phyloP scores from a whole-genome alignment of 2,113 vertebrate genomes.

The Petaurus breviceps region DNA sequence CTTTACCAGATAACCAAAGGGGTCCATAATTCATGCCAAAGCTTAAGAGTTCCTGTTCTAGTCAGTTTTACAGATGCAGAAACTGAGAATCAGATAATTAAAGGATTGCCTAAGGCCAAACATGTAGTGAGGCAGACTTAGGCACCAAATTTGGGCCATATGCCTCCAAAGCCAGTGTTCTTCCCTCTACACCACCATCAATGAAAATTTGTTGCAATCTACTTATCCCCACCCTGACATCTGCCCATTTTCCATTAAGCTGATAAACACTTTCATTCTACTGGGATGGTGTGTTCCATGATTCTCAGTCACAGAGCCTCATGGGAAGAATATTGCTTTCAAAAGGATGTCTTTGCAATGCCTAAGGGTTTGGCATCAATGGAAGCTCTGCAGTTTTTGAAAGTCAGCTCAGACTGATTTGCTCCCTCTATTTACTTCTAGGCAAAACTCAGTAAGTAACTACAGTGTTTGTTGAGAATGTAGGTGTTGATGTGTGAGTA shows the following conservation, averaged over 20 bases:
- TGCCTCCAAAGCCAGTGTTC: too few species aligned
- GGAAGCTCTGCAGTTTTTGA: neutral
- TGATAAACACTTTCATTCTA: neutral
- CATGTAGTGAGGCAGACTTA: neutral
- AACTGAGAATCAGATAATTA: neutral
- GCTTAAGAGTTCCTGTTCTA: neutral
- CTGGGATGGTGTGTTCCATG: too few species aligned
- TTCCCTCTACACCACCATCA: neutral
- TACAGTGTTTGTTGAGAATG: neutral
- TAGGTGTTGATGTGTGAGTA: neutral
- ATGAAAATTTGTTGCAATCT: neutral
- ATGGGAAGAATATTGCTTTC: neutral
- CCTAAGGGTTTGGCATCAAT: neutral
- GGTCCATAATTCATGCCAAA: too few species aligned
- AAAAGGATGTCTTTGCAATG: neutral
- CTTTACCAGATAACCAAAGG: too few species aligned
- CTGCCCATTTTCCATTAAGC: neutral
- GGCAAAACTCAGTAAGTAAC: neutral
- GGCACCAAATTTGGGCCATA: neutral
- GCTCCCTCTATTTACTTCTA: neutral
- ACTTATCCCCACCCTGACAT: neutral
- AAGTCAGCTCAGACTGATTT: neutral
- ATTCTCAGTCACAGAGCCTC: neutral
- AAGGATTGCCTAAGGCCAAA: neutral
- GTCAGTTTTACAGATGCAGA: neutral